A percentile compares a stretch with the other conserved stretches of the same genome.
Conservation (phyloP, 1,140 invertebrate species). For the Neodiprion pinetum region DNA sequence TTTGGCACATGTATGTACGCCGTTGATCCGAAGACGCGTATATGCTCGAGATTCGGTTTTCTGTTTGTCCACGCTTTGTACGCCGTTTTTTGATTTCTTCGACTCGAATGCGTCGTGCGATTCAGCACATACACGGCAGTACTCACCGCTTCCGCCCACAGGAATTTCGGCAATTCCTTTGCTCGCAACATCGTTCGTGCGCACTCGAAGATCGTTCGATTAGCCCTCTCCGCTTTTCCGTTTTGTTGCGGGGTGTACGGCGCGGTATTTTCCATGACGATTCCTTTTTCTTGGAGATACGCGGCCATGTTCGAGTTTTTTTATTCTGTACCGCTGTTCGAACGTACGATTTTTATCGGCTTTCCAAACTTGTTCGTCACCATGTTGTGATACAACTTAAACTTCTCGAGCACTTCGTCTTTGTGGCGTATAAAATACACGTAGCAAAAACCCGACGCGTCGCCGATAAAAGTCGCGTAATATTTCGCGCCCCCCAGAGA, state of each 20-base stretch:
- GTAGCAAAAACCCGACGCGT: slow-evolving; percentile 44
- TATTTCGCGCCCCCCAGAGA: not conserved
- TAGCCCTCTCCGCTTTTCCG: slow-evolving; percentile 43
- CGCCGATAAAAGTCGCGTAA: not conserved
- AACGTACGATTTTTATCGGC: slow-evolving; percentile 41
- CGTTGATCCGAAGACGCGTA: too few species aligned
- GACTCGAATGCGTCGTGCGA: slow-evolving; percentile 21
- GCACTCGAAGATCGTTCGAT: slow-evolving; percentile 30
- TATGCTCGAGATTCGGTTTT: slow-evolving; percentile 38
- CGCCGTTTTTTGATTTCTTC: slow-evolving; percentile 35
- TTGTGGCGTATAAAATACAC: slow-evolving; percentile 54
- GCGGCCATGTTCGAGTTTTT: slow-evolving; percentile 41
- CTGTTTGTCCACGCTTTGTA: slow-evolving; percentile 45
- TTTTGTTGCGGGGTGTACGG: slow-evolving; percentile 50
- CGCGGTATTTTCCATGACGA: slow-evolving; percentile 40
- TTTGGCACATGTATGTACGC: too few species aligned
- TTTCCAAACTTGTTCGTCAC: slow-evolving; percentile 46
- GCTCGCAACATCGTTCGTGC: slow-evolving; percentile 46
- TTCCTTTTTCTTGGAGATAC: slow-evolving; percentile 43
- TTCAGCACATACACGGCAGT: slow-evolving; percentile 40
- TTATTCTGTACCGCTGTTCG: slow-evolving; percentile 58
- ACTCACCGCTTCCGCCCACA: slow-evolving; percentile 53
- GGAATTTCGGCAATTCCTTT: slow-evolving; percentile 34
- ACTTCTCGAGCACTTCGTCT: slow-evolving; percentile 46
- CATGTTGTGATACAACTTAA: slow-evolving; percentile 43